Evolutionary conservation across 2,113 vertebrate genomes (phyloP).

Genomic region (Dipodomys ordii): DNA sequence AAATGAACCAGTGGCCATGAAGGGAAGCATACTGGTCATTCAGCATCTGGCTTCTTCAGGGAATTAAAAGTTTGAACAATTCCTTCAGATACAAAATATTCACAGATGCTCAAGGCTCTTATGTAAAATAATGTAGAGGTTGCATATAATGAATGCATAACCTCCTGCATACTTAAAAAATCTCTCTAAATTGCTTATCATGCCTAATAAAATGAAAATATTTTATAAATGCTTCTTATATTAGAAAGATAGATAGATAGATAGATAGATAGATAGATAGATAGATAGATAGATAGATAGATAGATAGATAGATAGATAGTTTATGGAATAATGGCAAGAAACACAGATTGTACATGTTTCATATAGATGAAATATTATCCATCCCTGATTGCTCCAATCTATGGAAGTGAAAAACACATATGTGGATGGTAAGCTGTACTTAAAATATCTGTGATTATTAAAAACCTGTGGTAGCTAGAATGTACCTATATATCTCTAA

Average conservation of each 20-base stretch:
- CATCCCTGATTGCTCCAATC: background rate
- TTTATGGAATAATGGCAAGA: background rate
- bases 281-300: background rate
- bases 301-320: background rate
- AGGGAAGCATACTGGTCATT: background rate
- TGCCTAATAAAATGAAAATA: background rate
- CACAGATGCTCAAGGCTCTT: background rate
- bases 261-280: too few relatives aligned
- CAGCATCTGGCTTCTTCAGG: background rate
- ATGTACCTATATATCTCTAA: too few relatives aligned
- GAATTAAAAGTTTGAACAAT: background rate
- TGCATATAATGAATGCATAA: too few relatives aligned
- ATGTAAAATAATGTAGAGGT: background rate
- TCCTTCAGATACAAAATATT: background rate
- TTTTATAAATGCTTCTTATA: background rate
- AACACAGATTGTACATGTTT: background rate
- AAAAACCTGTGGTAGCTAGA: background rate
- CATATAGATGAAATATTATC: background rate
- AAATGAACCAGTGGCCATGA: background rate
- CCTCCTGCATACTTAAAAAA: background rate
- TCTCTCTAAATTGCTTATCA: background rate
- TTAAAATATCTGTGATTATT: background rate
- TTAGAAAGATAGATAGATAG: background rate
- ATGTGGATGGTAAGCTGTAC: too few relatives aligned
- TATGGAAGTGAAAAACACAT: background rate